Conservation (phyloP, 2,888 invertebrate species). For the Rhamnusium bicolor region DNA sequence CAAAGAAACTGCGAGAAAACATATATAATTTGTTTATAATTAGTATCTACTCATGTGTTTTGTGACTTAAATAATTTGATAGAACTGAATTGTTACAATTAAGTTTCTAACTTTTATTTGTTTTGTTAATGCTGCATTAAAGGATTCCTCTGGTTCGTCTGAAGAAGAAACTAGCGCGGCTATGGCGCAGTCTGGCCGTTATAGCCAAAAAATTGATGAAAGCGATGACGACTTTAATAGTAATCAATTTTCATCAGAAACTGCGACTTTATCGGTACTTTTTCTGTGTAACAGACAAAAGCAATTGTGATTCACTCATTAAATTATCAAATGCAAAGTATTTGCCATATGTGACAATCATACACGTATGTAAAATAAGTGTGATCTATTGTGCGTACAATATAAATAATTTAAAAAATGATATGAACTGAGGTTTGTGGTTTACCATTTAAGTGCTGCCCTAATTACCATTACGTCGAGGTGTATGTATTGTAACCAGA, state of each 20-base stretch:
- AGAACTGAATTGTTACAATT: no score
- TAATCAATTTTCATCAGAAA: constrained; percentile 68
- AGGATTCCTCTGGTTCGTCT: constrained; percentile 72
- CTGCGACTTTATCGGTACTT: constrained; percentile 67
- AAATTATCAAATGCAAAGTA: no score
- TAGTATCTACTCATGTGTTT: no score
- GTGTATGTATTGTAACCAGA: not conserved
- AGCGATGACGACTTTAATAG: constrained; percentile 70
- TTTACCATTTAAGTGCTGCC: not conserved
- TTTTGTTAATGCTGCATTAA: constrained; percentile 59
- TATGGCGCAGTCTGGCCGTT: constrained; percentile 65
- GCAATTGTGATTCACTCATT: not conserved
- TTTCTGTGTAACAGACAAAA: constrained; percentile 8
- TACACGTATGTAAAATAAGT: no score
- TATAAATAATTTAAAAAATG: not conserved
- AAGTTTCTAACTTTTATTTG: constrained; percentile 11
- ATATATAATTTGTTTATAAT: no score
- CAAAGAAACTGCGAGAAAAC: no score
- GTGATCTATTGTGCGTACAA: no score
- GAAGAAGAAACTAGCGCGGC: constrained; percentile 69
- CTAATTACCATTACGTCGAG: not conserved
- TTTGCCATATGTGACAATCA: not conserved
- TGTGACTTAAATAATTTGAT: no score
- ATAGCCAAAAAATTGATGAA: constrained; percentile 65
- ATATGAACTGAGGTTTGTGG: not conserved